Percentiles rank a stretch among this genome's conserved stretches.
Conservation (phyloP, 2,113 vertebrate species). For the Ceyx margarethae region DNA sequence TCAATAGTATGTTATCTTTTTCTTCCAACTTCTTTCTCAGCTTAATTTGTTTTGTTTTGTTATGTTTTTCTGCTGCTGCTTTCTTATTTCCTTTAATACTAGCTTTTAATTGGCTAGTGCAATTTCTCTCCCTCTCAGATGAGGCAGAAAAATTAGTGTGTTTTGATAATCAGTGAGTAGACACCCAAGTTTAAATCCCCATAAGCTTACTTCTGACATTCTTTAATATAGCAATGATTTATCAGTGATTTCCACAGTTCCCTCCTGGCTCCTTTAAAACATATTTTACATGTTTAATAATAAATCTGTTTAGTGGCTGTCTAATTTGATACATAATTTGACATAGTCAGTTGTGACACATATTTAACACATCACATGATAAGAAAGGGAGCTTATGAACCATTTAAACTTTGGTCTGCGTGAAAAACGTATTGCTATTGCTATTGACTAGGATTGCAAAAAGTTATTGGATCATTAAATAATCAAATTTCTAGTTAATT, state of each 20-base stretch:
- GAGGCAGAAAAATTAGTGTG: conserved; percentile 18
- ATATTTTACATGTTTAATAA: conserved; percentile 51
- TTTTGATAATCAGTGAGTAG: conserved; percentile 40
- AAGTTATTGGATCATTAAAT: neutral
- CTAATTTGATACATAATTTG: conserved; percentile 43
- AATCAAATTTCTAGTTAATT: neutral
- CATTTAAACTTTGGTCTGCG: neutral
- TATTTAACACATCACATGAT: neutral
- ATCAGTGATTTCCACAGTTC: conserved; percentile 31
- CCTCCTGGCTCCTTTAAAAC: conserved; percentile 18
- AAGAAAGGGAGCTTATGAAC: neutral
- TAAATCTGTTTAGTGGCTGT: conserved; percentile 21
- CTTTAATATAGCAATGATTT: conserved; percentile 55
- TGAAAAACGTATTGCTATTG: neutral
- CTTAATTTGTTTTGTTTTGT: conserved; percentile 58
- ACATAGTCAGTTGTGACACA: neutral
- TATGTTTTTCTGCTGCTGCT: neutral
- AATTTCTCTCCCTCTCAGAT: conserved; percentile 44
- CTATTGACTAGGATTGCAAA: neutral
- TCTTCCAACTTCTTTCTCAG: conserved; percentile 52
- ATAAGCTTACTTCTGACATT: conserved; percentile 49
- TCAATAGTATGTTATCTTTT: conserved; percentile 55
- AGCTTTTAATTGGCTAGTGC: conserved; percentile 17
- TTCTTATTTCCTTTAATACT: conserved; percentile 63
- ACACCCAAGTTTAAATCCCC: conserved; percentile 36